Conservation (phyloP, 2,797 vertebrate genomes). For the Thunnus albacares region DNA sequence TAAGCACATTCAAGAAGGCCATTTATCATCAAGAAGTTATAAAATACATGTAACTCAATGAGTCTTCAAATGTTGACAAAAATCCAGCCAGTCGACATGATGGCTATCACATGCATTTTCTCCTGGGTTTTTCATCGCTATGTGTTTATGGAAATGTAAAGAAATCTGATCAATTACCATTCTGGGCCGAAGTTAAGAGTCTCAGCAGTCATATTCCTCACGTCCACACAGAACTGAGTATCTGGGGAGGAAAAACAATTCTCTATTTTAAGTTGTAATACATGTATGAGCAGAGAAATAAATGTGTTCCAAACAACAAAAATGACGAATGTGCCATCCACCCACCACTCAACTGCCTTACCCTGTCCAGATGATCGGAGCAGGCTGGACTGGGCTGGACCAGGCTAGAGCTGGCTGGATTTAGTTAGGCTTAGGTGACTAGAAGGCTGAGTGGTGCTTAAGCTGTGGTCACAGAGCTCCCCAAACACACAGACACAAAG, state of each 20-base stretch:
- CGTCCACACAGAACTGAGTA: slow-evolving; percentile 87
- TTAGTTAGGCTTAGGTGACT: slow-evolving; percentile 87
- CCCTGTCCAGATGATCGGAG: slow-evolving; percentile 91
- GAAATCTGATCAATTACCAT: slow-evolving; percentile 84
- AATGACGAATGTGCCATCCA: background rate
- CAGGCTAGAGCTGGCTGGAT: slow-evolving; percentile 82
- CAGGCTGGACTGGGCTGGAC: slow-evolving; percentile 87
- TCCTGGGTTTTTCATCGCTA: background rate
- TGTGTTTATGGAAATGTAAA: background rate
- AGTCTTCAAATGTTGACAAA: background rate
- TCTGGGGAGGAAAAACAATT: slow-evolving; percentile 59
- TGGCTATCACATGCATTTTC: background rate
- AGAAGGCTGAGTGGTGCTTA: slow-evolving; percentile 88
- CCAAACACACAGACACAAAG: slow-evolving; percentile 83
- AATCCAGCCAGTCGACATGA: background rate
- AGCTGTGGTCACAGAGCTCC: slow-evolving; percentile 84
- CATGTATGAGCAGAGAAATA: background rate
- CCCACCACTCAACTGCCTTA: slow-evolving; percentile 62
- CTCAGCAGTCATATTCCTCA: slow-evolving; percentile 95
- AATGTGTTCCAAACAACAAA: background rate
- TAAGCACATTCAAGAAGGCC: background rate
- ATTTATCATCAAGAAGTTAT: background rate
- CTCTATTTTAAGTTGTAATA: accelerated
- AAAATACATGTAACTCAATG: background rate
- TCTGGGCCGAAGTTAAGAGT: slow-evolving; percentile 97